These are phyloP conservation scores for Caenorhabditis briggsae DNA, from an alignment of 1,140 invertebrate genomes.

Conservation along the genomic window DNA sequence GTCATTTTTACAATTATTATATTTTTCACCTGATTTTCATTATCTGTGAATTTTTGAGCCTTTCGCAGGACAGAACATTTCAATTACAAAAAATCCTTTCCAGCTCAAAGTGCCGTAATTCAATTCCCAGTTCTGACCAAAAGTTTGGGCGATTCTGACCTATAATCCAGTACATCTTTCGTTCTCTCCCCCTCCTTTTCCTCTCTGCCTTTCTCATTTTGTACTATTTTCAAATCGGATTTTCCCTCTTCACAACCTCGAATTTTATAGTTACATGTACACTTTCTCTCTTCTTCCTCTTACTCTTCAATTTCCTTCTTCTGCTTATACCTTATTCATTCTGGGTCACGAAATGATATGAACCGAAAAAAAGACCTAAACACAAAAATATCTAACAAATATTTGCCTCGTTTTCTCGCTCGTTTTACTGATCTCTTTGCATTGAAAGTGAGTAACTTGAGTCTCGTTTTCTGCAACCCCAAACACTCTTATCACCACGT, in stretches of 20 bases:
- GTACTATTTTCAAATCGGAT: conserved; percentile 25
- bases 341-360: conserved; percentile 23
- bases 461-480: neutral
- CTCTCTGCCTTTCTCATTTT: conserved; percentile 16
- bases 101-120: neutral
- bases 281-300: neutral
- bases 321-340: neutral
- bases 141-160: neutral
- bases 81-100: too few relatives aligned
- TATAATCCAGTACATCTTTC: conserved; percentile 1
- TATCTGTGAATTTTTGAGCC: too few relatives aligned
- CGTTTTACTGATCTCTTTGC: conserved; percentile 1
- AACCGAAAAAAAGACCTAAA: conserved; percentile 10
- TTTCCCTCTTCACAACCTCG: neutral
- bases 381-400: conserved; percentile 27
- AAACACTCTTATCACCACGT: too few relatives aligned
- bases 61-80: too few relatives aligned
- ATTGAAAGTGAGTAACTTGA: conserved; percentile 35
- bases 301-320: neutral
- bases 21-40: too few relatives aligned
- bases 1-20: too few relatives aligned
- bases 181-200: neutral
- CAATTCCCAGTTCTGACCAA: neutral
- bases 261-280: neutral
- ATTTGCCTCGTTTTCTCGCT: conserved; percentile 12